Percentiles rank a stretch among this genome's conserved stretches.
phyloP scores from a whole-genome alignment of 2,797 vertebrate species.

The Coilia nasus region DNA sequence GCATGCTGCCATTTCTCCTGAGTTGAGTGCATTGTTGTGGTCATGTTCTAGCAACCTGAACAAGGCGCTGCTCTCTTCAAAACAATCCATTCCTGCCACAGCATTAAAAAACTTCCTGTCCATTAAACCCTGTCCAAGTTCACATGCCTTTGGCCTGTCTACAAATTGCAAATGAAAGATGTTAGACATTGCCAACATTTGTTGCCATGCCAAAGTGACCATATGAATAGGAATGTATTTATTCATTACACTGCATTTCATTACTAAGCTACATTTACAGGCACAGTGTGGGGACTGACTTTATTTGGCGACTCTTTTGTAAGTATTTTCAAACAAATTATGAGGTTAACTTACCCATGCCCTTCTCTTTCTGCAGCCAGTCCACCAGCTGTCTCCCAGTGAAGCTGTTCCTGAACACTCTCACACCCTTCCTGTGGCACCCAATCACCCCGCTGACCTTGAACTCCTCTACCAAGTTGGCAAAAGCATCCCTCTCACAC shows the following conservation, averaged over 20 bases:
- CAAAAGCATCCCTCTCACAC: slow-evolving; percentile 72
- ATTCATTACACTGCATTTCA: too few species aligned
- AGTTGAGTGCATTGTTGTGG: slow-evolving; percentile 68
- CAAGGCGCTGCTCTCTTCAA: slow-evolving; percentile 59
- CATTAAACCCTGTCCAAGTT: slow-evolving; percentile 41
- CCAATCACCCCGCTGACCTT: slow-evolving; percentile 68
- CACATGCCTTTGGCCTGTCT: slow-evolving; percentile 23
- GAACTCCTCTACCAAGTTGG: slow-evolving; percentile 66
- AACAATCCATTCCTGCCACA: slow-evolving; percentile 54
- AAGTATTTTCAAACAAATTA: neutral
- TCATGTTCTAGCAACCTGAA: slow-evolving; percentile 74
- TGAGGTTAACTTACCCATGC: slow-evolving; percentile 43
- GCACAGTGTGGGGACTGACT: neutral
- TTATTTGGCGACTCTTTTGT: neutral
- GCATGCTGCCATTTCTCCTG: slow-evolving; percentile 70
- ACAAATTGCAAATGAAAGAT: slow-evolving; percentile 22
- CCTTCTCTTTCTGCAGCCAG: slow-evolving; percentile 69
- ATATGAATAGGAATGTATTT: neutral
- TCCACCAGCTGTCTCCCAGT: slow-evolving; percentile 67
- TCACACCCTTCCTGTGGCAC: slow-evolving; percentile 66
- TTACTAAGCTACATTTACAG: too few species aligned
- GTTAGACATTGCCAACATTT: neutral
- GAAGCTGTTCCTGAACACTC: slow-evolving; percentile 72
- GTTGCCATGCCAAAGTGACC: neutral
- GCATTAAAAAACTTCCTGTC: slow-evolving; percentile 72